These are phyloP conservation scores for Octodonta nipae DNA, from an alignment of 2,888 invertebrate species.

Conservation along the genomic window DNA sequence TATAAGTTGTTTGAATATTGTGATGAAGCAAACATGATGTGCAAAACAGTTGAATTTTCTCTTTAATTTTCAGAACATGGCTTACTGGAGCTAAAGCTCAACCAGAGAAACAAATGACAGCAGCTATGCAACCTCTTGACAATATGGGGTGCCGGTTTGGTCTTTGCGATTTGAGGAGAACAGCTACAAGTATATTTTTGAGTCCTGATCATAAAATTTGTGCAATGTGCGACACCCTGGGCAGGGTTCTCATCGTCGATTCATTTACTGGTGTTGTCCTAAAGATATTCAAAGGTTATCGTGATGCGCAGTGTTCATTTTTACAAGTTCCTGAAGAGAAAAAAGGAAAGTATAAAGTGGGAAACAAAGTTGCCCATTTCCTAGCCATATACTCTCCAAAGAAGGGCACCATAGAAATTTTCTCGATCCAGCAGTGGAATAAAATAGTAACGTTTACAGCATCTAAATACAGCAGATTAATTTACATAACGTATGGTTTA, in stretches of 20 bases:
- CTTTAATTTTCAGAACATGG: slow-evolving; percentile 39
- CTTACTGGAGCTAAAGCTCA: slow-evolving; percentile 38
- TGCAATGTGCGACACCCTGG: slow-evolving; percentile 72
- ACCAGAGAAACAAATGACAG: slow-evolving; percentile 31
- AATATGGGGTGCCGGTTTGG: slow-evolving; percentile 67
- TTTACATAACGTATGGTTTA: slow-evolving; percentile 70
- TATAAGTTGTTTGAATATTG: no score
- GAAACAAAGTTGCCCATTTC: slow-evolving; percentile 54
- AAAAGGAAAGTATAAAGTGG: slow-evolving; percentile 24
- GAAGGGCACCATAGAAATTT: slow-evolving; percentile 84
- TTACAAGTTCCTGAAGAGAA: slow-evolving; percentile 63
- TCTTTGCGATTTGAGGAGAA: slow-evolving; percentile 64
- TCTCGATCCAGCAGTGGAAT: slow-evolving; percentile 79
- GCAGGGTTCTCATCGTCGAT: slow-evolving; percentile 78
- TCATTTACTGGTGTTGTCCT: slow-evolving; percentile 64
- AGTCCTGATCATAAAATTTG: slow-evolving; percentile 71
- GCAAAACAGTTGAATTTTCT: no score
- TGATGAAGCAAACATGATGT: no score
- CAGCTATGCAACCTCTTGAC: slow-evolving; percentile 50
- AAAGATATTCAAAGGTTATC: slow-evolving; percentile 76
- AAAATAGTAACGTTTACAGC: slow-evolving; percentile 85
- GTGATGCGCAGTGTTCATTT: slow-evolving; percentile 92
- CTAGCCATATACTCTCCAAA: slow-evolving; percentile 86
- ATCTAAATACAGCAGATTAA: slow-evolving; percentile 65
- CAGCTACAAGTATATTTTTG: slow-evolving; percentile 58